Percentiles rank a stretch among this genome's conserved stretches.
phyloP scores from a whole-genome alignment of 2,113 vertebrate species.

The Colinus virginianus region DNA sequence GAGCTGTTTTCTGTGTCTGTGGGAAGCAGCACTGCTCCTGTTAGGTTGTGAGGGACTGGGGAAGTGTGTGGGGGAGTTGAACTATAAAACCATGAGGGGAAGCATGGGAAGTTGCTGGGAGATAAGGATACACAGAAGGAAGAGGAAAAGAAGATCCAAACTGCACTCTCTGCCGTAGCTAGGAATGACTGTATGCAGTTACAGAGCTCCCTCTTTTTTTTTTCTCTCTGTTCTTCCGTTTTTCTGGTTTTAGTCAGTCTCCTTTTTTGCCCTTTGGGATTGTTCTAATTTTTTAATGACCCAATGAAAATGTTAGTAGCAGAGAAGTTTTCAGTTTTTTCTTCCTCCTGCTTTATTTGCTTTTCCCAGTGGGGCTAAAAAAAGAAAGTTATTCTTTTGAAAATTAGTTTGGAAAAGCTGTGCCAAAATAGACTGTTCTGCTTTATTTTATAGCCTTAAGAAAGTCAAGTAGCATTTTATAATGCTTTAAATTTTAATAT shows the following conservation, averaged over 20 bases:
- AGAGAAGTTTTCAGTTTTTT: not conserved
- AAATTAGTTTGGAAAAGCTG: not conserved
- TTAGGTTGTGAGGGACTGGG: not conserved
- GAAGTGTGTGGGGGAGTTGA: not conserved
- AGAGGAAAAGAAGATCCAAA: not conserved
- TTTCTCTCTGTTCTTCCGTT: not conserved
- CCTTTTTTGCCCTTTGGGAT: not conserved
- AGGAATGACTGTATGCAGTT: not conserved
- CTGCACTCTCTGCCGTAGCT: not conserved
- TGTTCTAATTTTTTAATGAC: not conserved
- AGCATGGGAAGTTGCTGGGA: not conserved
- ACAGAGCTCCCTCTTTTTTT: not conserved
- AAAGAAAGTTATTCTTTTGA: not conserved
- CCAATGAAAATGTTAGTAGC: not conserved
- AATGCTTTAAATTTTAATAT: slow-evolving; percentile 36
- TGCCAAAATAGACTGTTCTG: not conserved
- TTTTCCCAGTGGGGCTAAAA: not conserved
- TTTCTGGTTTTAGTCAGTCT: not conserved
- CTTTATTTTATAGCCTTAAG: slow-evolving; percentile 8
- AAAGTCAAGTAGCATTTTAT: slow-evolving; percentile 19
- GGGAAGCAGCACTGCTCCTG: not conserved
- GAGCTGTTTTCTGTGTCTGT: not conserved
- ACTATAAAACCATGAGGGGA: not conserved
- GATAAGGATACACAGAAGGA: not conserved
- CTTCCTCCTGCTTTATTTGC: slow-evolving; percentile 1